phyloP scores from a whole-genome alignment of 2,888 invertebrate species.

The Aleiodes leptofemur region DNA sequence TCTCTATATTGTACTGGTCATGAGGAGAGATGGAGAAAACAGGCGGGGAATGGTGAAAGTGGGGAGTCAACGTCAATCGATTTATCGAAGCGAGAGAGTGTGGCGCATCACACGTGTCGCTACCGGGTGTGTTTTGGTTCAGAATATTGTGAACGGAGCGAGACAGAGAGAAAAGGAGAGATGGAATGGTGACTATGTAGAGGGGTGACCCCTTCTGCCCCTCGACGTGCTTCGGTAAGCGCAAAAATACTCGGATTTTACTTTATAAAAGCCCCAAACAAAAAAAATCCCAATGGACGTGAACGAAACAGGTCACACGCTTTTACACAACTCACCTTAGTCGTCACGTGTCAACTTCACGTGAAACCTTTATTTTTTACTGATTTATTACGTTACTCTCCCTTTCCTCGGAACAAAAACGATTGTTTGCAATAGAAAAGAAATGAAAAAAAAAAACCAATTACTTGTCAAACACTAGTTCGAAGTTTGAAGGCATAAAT shows the following conservation, averaged over 20 bases:
- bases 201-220: conserved; percentile 22
- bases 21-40: too few relatives aligned
- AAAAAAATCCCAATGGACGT: conserved; percentile 13
- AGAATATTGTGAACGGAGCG: not conserved
- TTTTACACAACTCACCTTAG: not conserved
- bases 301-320: conserved; percentile 18
- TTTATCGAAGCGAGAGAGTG: conserved; percentile 34
- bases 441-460: conserved; percentile 6
- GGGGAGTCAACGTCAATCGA: conserved; percentile 27
- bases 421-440: not conserved
- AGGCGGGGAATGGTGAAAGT: not conserved
- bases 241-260: conserved; percentile 44
- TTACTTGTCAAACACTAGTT: too few relatives aligned
- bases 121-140: conserved; percentile 18
- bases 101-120: conserved; percentile 16
- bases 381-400: not conserved
- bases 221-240: conserved; percentile 31
- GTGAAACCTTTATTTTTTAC: not conserved
- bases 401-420: not conserved
- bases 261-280: conserved; percentile 32
- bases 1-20: not conserved
- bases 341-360: conserved; percentile 24
- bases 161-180: not conserved
- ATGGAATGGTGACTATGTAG: conserved; percentile 27
- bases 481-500: too few relatives aligned